Percentiles rank a stretch among this genome's conserved stretches.
phyloP scores from a whole-genome alignment of 2,888 invertebrate genomes.

The Auanema freiburgensis region DNA sequence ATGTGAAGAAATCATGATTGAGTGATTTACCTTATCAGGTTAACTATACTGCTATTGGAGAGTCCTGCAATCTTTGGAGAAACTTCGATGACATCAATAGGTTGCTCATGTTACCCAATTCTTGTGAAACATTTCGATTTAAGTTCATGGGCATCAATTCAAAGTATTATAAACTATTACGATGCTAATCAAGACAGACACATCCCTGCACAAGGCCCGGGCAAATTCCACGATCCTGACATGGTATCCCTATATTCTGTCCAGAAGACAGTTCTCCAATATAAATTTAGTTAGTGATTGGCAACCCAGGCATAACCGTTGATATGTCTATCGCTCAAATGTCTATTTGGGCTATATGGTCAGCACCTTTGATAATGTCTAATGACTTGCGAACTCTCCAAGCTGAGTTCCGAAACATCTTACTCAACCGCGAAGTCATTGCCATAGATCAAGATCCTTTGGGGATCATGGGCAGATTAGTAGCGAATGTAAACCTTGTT shows the following conservation, averaged over 20 bases:
- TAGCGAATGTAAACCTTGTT: slow-evolving; percentile 50
- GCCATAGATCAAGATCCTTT: slow-evolving; percentile 63
- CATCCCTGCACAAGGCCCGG: slow-evolving; percentile 66
- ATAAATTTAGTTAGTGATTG: slow-evolving; percentile 44
- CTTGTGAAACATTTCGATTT: slow-evolving; percentile 5
- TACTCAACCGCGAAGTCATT: slow-evolving; percentile 59
- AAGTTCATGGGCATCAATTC: slow-evolving; percentile 64
- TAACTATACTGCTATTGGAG: slow-evolving; percentile 65
- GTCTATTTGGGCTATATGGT: slow-evolving; percentile 63
- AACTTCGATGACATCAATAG: slow-evolving; percentile 67
- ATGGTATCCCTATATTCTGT: slow-evolving; percentile 64
- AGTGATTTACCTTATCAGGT: slow-evolving; percentile 31
- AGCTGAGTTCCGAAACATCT: slow-evolving; percentile 44
- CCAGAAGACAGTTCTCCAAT: neutral
- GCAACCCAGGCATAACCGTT: slow-evolving; percentile 54
- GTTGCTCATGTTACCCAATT: neutral
- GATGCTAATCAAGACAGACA: slow-evolving; percentile 66
- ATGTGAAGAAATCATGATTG: neutral
- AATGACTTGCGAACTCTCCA: slow-evolving; percentile 50
- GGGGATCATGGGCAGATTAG: slow-evolving; percentile 62
- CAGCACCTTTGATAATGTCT: slow-evolving; percentile 64
- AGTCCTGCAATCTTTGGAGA: slow-evolving; percentile 68
- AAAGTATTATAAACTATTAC: slow-evolving; percentile 66
- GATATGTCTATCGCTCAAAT: slow-evolving; percentile 56
- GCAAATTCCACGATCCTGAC: slow-evolving; percentile 69